Evolutionary conservation across 2,797 vertebrate species (phyloP).

Genomic region (Lepilemur septentrionalis): DNA sequence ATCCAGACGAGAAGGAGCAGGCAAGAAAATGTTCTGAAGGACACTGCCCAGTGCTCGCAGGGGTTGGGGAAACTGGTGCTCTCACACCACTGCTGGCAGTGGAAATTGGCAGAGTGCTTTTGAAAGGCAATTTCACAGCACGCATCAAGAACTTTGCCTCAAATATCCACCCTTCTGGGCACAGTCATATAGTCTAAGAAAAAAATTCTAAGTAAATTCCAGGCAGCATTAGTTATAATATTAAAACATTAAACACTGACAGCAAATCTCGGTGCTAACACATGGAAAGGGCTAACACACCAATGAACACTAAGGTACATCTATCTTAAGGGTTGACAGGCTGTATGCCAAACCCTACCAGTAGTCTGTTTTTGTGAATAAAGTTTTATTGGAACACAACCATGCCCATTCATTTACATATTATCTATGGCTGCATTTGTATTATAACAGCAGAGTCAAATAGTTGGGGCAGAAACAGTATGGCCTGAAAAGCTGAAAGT

Average conservation of each 20-base stretch:
- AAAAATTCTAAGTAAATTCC: neutral
- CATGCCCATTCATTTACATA: neutral
- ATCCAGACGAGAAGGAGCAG: neutral
- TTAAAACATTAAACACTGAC: neutral
- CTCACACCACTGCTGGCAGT: neutral
- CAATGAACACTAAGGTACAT: neutral
- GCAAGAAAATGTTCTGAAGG: neutral
- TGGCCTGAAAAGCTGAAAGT: neutral
- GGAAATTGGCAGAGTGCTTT: neutral
- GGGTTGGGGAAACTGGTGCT: neutral
- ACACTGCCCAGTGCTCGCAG: neutral
- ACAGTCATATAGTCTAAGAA: neutral
- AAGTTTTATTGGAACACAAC: conserved; percentile 35
- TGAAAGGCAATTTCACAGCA: neutral
- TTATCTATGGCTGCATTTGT: neutral
- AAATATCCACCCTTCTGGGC: neutral
- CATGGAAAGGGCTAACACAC: neutral
- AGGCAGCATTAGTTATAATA: neutral
- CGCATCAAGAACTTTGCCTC: neutral
- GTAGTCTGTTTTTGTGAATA: neutral
- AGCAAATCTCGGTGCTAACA: neutral
- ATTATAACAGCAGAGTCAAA: neutral
- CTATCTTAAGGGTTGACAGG: neutral
- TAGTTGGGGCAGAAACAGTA: neutral
- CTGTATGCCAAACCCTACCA: neutral